A percentile compares a stretch with the other conserved stretches of the same genome.
Evolutionary conservation across 2,888 invertebrate genomes (phyloP).

Genomic region (Drosophila tanythrix): DNA sequence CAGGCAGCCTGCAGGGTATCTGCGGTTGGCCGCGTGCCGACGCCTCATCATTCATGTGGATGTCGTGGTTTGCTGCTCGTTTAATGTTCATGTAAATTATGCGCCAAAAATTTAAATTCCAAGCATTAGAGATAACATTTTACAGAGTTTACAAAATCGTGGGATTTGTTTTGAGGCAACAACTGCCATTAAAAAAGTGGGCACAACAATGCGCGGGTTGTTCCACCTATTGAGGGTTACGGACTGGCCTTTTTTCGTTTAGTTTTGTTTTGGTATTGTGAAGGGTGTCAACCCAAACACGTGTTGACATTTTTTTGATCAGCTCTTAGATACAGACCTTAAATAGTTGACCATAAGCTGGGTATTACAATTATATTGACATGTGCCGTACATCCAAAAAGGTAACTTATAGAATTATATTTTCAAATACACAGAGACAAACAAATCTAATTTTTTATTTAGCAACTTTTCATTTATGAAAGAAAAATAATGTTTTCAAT

Average conservation of each 20-base stretch:
- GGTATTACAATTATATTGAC: constrained; percentile 41
- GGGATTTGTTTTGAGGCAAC: constrained; percentile 64
- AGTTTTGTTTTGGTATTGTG: background rate
- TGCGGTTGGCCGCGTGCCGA: constrained; percentile 78
- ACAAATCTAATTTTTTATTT: rapidly evolving
- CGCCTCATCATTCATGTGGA: constrained; percentile 76
- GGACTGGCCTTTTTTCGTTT: constrained; percentile 1
- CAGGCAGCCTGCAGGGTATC: constrained; percentile 43
- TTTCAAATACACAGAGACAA: background rate
- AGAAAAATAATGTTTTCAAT: background rate
- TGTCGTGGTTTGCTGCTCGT: constrained; percentile 55
- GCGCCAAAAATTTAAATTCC: constrained; percentile 78
- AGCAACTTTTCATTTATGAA: background rate
- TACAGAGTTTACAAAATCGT: constrained; percentile 73
- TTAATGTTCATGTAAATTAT: constrained; percentile 80
- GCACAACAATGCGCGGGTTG: constrained; percentile 31
- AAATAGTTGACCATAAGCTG: constrained; percentile 27
- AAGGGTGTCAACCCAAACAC: constrained; percentile 48
- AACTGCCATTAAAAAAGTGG: constrained; percentile 37
- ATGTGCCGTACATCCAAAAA: background rate
- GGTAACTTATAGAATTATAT: background rate
- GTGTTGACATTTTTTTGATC: constrained; percentile 37
- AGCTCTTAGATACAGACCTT: background rate
- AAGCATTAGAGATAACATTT: constrained; percentile 73
- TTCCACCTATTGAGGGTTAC: constrained; percentile 1